Evolutionary conservation across 2,888 invertebrate species (phyloP).

Genomic region (Carabus problematicus): DNA sequence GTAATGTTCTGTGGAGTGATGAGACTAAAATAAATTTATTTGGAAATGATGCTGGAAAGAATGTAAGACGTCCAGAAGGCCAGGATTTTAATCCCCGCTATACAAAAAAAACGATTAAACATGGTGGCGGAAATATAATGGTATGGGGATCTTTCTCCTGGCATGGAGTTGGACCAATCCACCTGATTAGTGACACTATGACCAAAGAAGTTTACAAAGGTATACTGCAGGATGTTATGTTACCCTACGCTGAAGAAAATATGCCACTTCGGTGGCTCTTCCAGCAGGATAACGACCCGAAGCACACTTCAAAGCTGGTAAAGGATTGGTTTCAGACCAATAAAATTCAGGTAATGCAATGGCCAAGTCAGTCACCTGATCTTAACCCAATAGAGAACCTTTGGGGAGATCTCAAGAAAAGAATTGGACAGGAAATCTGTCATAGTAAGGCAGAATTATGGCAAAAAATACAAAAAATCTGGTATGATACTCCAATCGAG

Average conservation of each 20-base stretch:
- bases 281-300: too few species aligned
- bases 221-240: too few species aligned
- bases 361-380: slow-evolving; percentile 45
- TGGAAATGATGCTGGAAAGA: slow-evolving; percentile 22
- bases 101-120: not conserved
- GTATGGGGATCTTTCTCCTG: not conserved
- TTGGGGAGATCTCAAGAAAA: slow-evolving; percentile 34
- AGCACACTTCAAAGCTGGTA: not conserved
- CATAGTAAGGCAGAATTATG: too few species aligned
- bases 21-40: slow-evolving; percentile 26
- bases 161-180: not conserved
- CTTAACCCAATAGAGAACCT: slow-evolving; percentile 47
- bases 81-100: not conserved
- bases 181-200: too few species aligned
- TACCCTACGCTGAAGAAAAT: too few species aligned
- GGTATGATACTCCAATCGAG: too few species aligned
- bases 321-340: not conserved
- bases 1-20: slow-evolving; percentile 30
- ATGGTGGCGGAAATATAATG: slow-evolving; percentile 1
- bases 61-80: too few species aligned
- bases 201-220: too few species aligned
- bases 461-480: too few species aligned
- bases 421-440: too few species aligned
- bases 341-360: slow-evolving; percentile 19
- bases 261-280: too few species aligned